A percentile compares a stretch with the other conserved stretches of the same genome.
Evolutionary conservation across 2,797 vertebrate genomes (phyloP).

Genomic region (Silurus aristotelis): DNA sequence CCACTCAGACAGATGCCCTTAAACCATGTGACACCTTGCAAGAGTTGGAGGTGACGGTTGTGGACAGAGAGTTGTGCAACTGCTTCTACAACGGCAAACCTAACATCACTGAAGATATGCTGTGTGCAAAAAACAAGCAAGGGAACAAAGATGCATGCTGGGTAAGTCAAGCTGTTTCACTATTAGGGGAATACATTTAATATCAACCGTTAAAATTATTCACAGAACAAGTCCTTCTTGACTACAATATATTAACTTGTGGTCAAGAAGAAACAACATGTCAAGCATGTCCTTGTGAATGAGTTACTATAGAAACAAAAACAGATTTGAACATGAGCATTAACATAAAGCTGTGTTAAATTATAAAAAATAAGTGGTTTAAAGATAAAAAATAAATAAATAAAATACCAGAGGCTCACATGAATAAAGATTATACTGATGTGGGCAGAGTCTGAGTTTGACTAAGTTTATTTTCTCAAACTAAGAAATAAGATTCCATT

Average conservation of each 20-base stretch:
- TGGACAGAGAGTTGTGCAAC: constrained; percentile 50
- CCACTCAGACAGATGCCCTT: rapidly evolving
- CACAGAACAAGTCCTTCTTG: neutral
- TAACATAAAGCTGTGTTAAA: neutral
- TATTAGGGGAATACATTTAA: neutral
- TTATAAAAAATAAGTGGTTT: neutral
- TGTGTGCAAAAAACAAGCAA: constrained; percentile 57
- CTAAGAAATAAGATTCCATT: too few relatives aligned
- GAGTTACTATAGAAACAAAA: too few relatives aligned
- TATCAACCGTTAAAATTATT: neutral
- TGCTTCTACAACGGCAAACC: constrained; percentile 43
- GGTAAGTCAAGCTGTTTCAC: constrained; percentile 39
- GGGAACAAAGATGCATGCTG: constrained; percentile 49
- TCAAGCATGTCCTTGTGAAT: neutral
- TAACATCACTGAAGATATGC: constrained; percentile 58
- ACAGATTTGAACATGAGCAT: too few relatives aligned
- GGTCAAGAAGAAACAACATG: neutral
- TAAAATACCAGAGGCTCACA: neutral
- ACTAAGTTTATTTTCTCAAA: neutral
- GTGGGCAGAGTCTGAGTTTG: neutral
- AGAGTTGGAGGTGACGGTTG: constrained; percentile 51
- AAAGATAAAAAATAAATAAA: neutral
- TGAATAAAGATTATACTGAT: neutral
- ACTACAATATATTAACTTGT: neutral
- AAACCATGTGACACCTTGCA: constrained; percentile 42